A percentile compares a stretch with the other conserved stretches of the same genome.
These are phyloP conservation scores for Acleris holmiana DNA, from an alignment of 2,888 invertebrate genomes.

Conservation along the genomic window DNA sequence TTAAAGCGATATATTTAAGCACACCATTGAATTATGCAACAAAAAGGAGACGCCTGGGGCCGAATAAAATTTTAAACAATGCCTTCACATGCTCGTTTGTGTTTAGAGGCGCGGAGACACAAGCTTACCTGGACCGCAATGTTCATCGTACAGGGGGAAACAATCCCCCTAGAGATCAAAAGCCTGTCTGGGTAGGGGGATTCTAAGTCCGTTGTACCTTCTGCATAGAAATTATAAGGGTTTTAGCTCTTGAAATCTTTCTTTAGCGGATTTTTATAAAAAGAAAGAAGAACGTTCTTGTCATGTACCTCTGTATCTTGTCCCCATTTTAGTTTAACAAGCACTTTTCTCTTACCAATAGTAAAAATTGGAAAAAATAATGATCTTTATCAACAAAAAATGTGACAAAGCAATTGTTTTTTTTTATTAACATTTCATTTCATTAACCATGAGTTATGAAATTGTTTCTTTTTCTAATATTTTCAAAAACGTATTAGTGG, in stretches of 20 bases:
- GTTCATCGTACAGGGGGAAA: constrained; percentile 8
- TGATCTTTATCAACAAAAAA: too few species aligned
- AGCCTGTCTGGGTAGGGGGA: constrained; percentile 44
- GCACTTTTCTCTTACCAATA: too few species aligned
- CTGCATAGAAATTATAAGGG: constrained; percentile 43
- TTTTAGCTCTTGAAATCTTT: constrained; percentile 43
- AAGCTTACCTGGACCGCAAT: constrained; percentile 22
- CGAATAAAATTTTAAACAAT: constrained; percentile 60
- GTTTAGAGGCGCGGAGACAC: constrained; percentile 2
- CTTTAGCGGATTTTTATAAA: constrained; percentile 20
- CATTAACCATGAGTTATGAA: too few species aligned
- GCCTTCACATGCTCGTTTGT: constrained; percentile 42
- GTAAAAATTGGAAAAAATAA: too few species aligned
- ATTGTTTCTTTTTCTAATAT: too few species aligned
- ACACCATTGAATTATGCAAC: constrained; percentile 64
- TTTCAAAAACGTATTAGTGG: too few species aligned
- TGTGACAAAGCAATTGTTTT: too few species aligned
- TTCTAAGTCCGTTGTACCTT: constrained; percentile 35
- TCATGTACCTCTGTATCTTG: neutral
- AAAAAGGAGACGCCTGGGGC: constrained; percentile 51
- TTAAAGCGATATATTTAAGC: constrained; percentile 18
- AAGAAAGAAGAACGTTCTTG: neutral
- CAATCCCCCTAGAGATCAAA: constrained; percentile 51
- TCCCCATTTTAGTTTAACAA: neutral
- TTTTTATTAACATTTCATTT: too few species aligned